Percentiles rank a stretch among this genome's conserved stretches.
Conservation (phyloP, 1,140 invertebrate species). For the Diploscapter pachys region DNA sequence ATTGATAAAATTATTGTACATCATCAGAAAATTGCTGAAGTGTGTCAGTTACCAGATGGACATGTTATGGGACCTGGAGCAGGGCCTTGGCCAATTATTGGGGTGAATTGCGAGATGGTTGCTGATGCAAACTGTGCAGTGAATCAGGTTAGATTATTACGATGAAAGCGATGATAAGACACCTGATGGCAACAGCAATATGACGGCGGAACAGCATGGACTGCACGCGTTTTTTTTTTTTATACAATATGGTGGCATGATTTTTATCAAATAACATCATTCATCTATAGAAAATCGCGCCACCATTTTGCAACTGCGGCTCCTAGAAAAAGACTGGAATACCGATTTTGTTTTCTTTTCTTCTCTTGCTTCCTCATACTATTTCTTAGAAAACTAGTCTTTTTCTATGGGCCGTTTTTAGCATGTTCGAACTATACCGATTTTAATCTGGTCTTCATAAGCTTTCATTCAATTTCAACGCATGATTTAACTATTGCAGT, state of each 20-base stretch:
- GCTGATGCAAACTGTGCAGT: slow-evolving; percentile 27
- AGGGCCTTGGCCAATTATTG: slow-evolving; percentile 31
- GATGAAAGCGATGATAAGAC: no score
- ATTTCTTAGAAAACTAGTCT: neutral
- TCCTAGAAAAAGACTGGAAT: neutral
- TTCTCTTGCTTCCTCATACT: no score
- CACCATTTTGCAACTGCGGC: no score
- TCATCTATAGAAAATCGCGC: no score
- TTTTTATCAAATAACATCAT: neutral
- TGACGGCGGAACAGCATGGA: neutral
- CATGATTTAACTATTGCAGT: neutral
- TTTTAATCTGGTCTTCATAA: no score
- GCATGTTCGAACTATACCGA: no score
- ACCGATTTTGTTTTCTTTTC: neutral
- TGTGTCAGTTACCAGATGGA: slow-evolving; percentile 21
- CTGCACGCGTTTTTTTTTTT: neutral
- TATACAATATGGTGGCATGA: neutral
- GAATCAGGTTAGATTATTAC: neutral
- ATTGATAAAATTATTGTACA: no score
- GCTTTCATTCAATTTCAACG: no score
- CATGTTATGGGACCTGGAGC: slow-evolving; percentile 29
- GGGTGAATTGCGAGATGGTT: slow-evolving; percentile 34
- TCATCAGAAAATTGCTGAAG: slow-evolving; percentile 6
- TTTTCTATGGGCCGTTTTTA: neutral
- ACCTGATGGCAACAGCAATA: neutral